These are phyloP conservation scores for Onychomys leucogaster DNA, from an alignment of 2,797 vertebrate genomes.

Conservation along the genomic window DNA sequence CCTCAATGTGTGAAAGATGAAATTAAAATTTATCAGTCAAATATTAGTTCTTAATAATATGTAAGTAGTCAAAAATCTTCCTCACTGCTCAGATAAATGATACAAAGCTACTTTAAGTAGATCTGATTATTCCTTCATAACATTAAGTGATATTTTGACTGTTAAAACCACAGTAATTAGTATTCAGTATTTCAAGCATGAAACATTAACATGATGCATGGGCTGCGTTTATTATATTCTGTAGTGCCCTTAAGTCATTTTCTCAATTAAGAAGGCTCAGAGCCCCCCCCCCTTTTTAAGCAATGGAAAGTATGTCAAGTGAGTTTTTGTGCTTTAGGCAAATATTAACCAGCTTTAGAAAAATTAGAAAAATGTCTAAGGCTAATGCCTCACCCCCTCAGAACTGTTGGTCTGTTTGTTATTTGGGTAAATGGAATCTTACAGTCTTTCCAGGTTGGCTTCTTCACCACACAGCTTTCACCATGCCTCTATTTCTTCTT, in stretches of 20 bases:
- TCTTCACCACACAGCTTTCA: conserved; percentile 9
- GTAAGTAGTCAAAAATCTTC: conserved; percentile 21
- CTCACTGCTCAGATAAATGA: conserved; percentile 45
- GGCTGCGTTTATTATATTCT: conserved; percentile 56
- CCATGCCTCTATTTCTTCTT: not conserved
- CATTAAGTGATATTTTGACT: conserved; percentile 1
- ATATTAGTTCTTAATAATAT: conserved; percentile 58
- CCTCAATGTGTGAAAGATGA: conserved; percentile 90
- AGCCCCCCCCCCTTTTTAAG: not conserved
- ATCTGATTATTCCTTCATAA: conserved; percentile 58
- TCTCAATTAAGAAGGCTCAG: conserved; percentile 19
- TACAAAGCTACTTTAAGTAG: conserved; percentile 14
- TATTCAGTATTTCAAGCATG: conserved; percentile 15
- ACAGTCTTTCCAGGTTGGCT: not conserved
- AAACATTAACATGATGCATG: conserved; percentile 39
- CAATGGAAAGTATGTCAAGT: conserved; percentile 50
- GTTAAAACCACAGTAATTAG: conserved; percentile 54
- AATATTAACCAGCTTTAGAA: not conserved
- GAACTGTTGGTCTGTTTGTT: not conserved
- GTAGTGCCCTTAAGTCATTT: conserved; percentile 17
- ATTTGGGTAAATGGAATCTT: not conserved
- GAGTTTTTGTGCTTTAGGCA: conserved; percentile 52
- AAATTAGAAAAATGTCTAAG: not conserved
- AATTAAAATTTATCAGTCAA: conserved; percentile 88
- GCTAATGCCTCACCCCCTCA: not conserved